phyloP scores from a whole-genome alignment of 2,797 vertebrate species.

The Dermochelys coriacea region DNA sequence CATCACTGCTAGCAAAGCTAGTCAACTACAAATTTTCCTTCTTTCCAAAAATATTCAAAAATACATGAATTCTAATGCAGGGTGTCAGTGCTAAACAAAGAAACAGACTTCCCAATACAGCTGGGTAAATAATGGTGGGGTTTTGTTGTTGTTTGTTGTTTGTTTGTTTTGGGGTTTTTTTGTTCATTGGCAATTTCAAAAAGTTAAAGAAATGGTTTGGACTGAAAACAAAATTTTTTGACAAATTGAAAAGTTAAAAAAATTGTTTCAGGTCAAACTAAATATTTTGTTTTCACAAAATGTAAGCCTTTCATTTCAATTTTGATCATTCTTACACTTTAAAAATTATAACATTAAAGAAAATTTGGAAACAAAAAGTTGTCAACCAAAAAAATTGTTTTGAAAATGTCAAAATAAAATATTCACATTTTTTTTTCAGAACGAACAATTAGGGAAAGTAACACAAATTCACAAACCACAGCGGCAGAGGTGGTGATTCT shows the following conservation, averaged over 20 bases:
- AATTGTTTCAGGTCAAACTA: neutral
- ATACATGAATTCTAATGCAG: neutral
- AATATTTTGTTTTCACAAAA: neutral
- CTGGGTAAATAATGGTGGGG: neutral
- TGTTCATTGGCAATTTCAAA: neutral
- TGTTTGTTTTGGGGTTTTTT: neutral
- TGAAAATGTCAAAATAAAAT: neutral
- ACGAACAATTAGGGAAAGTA: neutral
- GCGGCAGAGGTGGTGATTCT: neutral
- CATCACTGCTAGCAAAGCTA: conserved; percentile 21
- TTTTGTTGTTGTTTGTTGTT: no score
- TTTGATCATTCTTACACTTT: neutral
- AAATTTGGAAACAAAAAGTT: neutral
- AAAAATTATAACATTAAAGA: neutral
- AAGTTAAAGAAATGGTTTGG: neutral
- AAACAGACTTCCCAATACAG: neutral
- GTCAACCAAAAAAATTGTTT: neutral
- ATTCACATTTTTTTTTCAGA: neutral
- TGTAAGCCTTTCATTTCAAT: neutral
- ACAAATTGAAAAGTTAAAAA: neutral
- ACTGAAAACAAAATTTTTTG: neutral
- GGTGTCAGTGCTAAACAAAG: neutral
- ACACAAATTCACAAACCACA: neutral
- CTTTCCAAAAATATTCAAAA: neutral
- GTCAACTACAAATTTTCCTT: neutral